A percentile compares a stretch with the other conserved stretches of the same genome.
phyloP scores from a whole-genome alignment of 2,113 vertebrate genomes.

The Ondatra zibethicus region DNA sequence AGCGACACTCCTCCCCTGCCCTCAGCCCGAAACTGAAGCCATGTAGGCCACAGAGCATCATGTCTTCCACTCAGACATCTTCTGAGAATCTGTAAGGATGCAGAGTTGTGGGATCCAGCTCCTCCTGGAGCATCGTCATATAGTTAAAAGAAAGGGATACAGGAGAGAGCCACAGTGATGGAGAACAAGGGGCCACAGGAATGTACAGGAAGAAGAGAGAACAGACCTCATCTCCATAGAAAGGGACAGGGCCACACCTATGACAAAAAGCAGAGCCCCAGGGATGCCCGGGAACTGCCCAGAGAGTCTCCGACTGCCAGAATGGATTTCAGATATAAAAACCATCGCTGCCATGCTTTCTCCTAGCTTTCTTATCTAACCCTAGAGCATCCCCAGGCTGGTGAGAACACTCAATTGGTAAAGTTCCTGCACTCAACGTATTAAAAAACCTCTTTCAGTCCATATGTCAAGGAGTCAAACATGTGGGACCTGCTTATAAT shows the following conservation, averaged over 20 bases:
- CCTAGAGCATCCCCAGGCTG: background rate
- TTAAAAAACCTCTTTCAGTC: background rate
- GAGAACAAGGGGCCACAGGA: fast-evolving
- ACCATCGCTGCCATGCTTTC: background rate
- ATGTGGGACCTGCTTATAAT: background rate
- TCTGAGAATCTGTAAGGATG: no score
- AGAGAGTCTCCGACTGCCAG: background rate
- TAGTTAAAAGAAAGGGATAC: no score
- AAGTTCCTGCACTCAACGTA: background rate
- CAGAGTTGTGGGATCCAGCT: background rate
- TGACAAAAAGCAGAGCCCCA: background rate
- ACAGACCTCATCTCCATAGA: background rate
- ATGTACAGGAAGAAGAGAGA: no score
- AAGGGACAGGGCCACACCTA: fast-evolving
- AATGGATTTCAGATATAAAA: background rate
- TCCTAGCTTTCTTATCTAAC: fast-evolving
- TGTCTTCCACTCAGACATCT: background rate
- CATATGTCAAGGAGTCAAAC: background rate
- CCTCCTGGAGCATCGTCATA: background rate
- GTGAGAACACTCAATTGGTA: background rate
- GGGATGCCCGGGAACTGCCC: background rate
- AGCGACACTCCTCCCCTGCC: fast-evolving
- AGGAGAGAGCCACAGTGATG: background rate
- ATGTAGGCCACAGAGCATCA: fast-evolving
- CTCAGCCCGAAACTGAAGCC: background rate